Percentiles rank a stretch among this genome's conserved stretches.
Conservation (phyloP, 2,797 vertebrate genomes). For the Microctenopoma steveboyesi region DNA sequence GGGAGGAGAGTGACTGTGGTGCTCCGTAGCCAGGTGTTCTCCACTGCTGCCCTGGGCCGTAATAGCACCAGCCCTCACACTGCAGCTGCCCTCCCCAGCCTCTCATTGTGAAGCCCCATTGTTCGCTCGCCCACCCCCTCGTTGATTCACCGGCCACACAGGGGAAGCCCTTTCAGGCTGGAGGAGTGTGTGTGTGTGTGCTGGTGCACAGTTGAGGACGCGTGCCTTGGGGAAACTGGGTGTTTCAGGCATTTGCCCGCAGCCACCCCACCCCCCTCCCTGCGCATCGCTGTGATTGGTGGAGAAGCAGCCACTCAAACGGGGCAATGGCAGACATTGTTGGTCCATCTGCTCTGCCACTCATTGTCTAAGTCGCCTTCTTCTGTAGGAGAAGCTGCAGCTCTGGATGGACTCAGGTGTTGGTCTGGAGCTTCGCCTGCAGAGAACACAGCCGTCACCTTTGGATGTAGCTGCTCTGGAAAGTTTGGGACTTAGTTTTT, state of each 20-base stretch:
- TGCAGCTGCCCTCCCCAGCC: conserved; percentile 82
- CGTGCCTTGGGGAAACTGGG: conserved; percentile 74
- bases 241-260: conserved; percentile 63
- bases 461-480: conserved; percentile 22
- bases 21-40: conserved; percentile 82
- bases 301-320: conserved; percentile 61
- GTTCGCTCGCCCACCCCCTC: conserved; percentile 74
- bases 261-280: conserved; percentile 41
- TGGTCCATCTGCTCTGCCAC: conserved; percentile 82
- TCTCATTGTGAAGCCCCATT: conserved; percentile 80
- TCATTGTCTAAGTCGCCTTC: conserved; percentile 80
- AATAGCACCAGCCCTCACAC: conserved; percentile 75
- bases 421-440: conserved; percentile 20
- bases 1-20: conserved; percentile 68
- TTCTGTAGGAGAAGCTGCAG: conserved; percentile 7
- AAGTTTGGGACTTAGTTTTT: conserved; percentile 15
- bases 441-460: background rate
- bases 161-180: conserved; percentile 77
- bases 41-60: conserved; percentile 63
- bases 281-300: conserved; percentile 78
- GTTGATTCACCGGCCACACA: conserved; percentile 81
- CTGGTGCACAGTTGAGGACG: conserved; percentile 57
- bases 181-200: conserved; percentile 47
- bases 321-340: conserved; percentile 79
- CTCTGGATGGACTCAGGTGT: conserved; percentile 30